A percentile compares a stretch with the other conserved stretches of the same genome.
Conservation (phyloP, 1,140 invertebrate genomes). For the Marisa cornuarietis region DNA sequence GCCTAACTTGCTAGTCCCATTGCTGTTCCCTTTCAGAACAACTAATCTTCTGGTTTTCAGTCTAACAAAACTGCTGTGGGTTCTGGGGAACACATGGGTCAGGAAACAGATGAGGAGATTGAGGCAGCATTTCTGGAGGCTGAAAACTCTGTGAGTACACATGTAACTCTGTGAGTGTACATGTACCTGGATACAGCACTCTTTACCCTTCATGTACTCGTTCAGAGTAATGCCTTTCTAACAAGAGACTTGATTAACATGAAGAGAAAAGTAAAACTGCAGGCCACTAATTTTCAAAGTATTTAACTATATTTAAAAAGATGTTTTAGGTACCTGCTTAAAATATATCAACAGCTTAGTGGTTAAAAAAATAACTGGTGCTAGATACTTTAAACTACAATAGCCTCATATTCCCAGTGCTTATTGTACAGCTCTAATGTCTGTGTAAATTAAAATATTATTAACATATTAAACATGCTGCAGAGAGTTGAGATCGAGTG, state of each 20-base stretch:
- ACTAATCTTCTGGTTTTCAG: neutral
- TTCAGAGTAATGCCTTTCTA: neutral
- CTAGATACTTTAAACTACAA: no score
- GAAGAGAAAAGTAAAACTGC: neutral
- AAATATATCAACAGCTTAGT: no score
- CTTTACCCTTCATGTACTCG: neutral
- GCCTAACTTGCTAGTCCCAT: no score
- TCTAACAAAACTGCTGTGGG: conserved; percentile 6
- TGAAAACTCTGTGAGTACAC: conserved; percentile 31
- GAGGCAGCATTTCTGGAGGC: conserved; percentile 46
- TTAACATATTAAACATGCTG: no score
- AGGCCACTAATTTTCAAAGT: neutral
- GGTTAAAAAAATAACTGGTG: no score
- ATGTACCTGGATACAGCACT: neutral
- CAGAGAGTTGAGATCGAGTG: no score
- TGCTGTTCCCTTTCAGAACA: no score
- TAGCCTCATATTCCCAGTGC: no score
- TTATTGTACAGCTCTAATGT: no score
- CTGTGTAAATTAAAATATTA: no score
- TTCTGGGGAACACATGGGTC: conserved; percentile 18
- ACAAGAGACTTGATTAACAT: neutral
- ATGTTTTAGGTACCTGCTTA: no score
- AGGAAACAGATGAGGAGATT: conserved; percentile 49
- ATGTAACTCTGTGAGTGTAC: neutral
- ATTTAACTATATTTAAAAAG: no score